phyloP scores from a whole-genome alignment of 1,140 invertebrate species.

The Pachyrhynchus sulphureomaculatus region DNA sequence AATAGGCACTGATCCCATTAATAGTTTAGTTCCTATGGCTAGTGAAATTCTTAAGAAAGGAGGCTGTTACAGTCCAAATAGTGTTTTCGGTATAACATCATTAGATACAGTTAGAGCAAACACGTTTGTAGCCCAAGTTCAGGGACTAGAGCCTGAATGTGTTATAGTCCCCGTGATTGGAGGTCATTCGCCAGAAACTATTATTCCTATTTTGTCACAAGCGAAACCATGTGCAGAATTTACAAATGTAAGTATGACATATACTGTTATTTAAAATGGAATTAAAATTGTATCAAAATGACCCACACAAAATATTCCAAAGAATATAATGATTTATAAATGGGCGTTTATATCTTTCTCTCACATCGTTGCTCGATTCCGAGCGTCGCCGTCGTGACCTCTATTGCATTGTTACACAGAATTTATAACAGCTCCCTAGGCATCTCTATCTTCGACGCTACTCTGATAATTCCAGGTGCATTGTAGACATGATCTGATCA shows the following conservation, averaged over 20 bases:
- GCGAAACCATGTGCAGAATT: conserved; percentile 58
- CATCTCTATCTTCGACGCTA: too few species aligned
- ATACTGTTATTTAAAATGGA: too few species aligned
- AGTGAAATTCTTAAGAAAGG: conserved; percentile 60
- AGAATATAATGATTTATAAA: too few species aligned
- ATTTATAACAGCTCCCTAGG: too few species aligned
- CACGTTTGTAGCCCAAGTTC: conserved; percentile 62
- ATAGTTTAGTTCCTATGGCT: conserved; percentile 60
- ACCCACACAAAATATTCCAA: too few species aligned
- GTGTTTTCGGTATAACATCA: conserved; percentile 78
- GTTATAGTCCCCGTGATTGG: conserved; percentile 79
- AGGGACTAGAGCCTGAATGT: conserved; percentile 62
- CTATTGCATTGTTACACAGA: too few species aligned
- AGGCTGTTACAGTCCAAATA: conserved; percentile 65
- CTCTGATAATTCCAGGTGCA: too few species aligned
- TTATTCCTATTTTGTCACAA: conserved; percentile 79
- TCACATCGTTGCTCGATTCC: too few species aligned
- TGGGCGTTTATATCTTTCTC: too few species aligned
- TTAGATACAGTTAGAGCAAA: conserved; percentile 76
- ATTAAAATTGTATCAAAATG: too few species aligned
- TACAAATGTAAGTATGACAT: conserved; percentile 47
- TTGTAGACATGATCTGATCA: too few species aligned
- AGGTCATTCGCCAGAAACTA: conserved; percentile 76
- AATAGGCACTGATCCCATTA: conserved; percentile 60
- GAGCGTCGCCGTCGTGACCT: too few species aligned